Conservation (phyloP, 1,140 invertebrate species). For the Rhagoletis pomonella region DNA sequence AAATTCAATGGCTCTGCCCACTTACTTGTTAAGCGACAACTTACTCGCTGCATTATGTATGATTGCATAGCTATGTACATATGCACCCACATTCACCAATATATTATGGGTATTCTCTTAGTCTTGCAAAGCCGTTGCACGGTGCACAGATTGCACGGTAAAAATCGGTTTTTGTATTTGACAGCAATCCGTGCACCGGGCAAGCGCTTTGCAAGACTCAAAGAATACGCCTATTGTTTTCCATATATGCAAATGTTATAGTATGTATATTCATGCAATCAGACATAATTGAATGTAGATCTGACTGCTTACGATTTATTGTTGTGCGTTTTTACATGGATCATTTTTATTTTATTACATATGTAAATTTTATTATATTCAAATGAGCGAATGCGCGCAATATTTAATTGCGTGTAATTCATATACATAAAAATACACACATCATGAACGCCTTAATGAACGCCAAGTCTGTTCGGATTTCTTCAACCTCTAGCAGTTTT, state of each 20-base stretch:
- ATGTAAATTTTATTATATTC: background rate
- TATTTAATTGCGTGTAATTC: background rate
- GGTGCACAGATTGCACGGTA: background rate
- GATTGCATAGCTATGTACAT: background rate
- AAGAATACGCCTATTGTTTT: too few relatives aligned
- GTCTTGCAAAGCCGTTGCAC: too few relatives aligned
- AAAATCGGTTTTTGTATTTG: background rate
- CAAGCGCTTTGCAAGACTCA: too few relatives aligned
- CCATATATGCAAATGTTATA: background rate
- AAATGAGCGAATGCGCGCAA: background rate
- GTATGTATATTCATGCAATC: background rate
- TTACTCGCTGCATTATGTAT: background rate
- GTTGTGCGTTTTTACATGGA: background rate
- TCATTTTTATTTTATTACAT: slow-evolving; percentile 5
- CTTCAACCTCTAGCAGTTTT: too few relatives aligned
- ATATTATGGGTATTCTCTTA: too few relatives aligned
- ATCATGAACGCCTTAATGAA: too few relatives aligned
- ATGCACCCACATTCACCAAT: too few relatives aligned
- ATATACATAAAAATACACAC: background rate
- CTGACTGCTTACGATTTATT: slow-evolving; percentile 39
- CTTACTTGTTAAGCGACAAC: background rate
- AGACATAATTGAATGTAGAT: background rate
- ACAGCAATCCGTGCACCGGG: too few relatives aligned
- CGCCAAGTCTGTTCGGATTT: too few relatives aligned
- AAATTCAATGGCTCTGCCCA: slow-evolving; percentile 22